These are phyloP conservation scores for Phrynocephalus versicolor DNA, from an alignment of 2,113 vertebrate genomes.

Conservation along the genomic window DNA sequence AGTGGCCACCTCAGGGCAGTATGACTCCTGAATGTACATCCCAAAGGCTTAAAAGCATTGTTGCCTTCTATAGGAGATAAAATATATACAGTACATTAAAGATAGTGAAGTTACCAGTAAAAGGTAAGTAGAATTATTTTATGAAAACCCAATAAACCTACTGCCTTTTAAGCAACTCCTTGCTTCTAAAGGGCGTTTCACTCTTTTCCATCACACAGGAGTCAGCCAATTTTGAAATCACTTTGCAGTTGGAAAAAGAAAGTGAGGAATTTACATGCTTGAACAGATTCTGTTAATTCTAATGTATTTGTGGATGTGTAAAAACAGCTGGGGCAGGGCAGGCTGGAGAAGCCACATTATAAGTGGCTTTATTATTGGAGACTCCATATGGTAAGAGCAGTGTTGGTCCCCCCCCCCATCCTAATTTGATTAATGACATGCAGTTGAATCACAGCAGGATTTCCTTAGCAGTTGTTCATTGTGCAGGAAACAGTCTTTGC, in stretches of 20 bases:
- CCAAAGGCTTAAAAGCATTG: background rate
- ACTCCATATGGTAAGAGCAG: background rate
- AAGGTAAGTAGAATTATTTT: background rate
- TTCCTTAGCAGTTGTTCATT: conserved; percentile 6
- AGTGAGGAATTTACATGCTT: background rate
- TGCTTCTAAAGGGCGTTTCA: background rate
- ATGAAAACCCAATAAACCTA: background rate
- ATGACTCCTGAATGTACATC: background rate
- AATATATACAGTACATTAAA: background rate
- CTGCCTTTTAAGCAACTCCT: background rate
- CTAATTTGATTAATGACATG: conserved; percentile 27
- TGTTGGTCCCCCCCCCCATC: background rate
- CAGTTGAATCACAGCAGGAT: conserved; percentile 1
- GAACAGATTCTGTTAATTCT: background rate
- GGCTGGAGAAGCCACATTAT: background rate
- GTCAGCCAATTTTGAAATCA: background rate
- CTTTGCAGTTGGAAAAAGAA: conserved; percentile 21
- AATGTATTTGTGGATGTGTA: background rate
- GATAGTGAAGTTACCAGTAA: background rate
- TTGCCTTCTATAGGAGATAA: background rate
- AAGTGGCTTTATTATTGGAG: background rate
- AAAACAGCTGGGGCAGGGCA: background rate
- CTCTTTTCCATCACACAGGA: conserved; percentile 1
- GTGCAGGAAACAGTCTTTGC: conserved; percentile 15
- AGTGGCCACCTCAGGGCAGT: too few species aligned